phyloP scores from a whole-genome alignment of 2,113 vertebrate genomes.

The Gasterosteus nipponicus region DNA sequence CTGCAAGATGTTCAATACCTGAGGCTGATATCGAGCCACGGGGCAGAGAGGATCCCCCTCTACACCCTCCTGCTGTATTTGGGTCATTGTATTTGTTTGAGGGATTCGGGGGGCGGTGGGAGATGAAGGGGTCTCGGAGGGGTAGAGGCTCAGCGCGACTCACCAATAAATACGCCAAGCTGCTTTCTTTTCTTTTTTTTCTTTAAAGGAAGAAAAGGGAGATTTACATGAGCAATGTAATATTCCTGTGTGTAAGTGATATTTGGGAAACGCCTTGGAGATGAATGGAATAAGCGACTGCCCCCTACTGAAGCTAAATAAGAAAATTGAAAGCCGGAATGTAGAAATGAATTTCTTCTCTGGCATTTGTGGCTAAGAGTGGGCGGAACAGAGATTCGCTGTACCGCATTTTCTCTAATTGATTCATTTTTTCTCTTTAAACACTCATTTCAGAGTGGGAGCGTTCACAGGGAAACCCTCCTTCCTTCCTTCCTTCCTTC shows the following conservation, averaged over 20 bases:
- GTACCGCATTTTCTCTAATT: constrained; percentile 62
- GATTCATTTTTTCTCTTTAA: constrained; percentile 45
- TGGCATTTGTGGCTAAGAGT: constrained; percentile 30
- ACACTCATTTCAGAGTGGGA: constrained; percentile 9
- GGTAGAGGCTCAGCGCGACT: constrained; percentile 79
- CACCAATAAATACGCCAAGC: constrained; percentile 83
- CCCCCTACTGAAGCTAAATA: constrained; percentile 58
- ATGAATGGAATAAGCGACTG: constrained; percentile 49
- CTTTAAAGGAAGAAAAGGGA: constrained; percentile 58
- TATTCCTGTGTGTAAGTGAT: constrained; percentile 68
- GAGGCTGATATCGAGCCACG: constrained; percentile 31
- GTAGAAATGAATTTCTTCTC: constrained; percentile 55
- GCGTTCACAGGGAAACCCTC: constrained; percentile 8
- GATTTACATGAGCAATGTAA: constrained; percentile 74
- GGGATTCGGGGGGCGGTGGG: constrained; percentile 70
- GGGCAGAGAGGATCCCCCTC: constrained; percentile 44
- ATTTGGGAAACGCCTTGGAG: constrained; percentile 58
- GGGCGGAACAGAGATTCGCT: constrained; percentile 42
- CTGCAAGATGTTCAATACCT: constrained; percentile 34
- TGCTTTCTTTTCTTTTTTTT: constrained; percentile 73
- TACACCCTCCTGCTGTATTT: constrained; percentile 58
- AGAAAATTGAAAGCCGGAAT: constrained; percentile 65
- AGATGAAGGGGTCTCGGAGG: constrained; percentile 55
- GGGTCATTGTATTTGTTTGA: constrained; percentile 81
- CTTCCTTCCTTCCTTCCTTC: not conserved